A percentile compares a stretch with the other conserved stretches of the same genome.
phyloP scores from a whole-genome alignment of 2,113 vertebrate genomes.

The Chloropsis hardwickii region DNA sequence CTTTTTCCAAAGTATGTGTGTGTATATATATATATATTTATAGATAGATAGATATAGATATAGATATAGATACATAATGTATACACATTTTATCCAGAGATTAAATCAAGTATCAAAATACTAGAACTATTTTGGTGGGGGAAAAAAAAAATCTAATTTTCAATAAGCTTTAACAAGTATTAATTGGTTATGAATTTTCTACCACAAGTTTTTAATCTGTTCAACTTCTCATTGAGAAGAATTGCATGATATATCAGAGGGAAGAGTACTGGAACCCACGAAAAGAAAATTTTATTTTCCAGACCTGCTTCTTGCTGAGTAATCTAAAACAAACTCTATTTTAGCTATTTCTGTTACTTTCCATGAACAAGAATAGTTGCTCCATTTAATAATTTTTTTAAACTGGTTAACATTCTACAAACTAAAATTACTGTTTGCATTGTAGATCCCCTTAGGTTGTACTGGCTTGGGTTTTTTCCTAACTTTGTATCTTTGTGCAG shows the following conservation, averaged over 20 bases:
- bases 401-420: not conserved
- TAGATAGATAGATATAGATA: no score
- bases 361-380: not conserved
- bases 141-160: not conserved
- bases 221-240: not conserved
- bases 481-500: not conserved
- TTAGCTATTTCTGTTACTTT: not conserved
- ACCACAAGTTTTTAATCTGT: not conserved
- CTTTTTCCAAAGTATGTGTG: not conserved
- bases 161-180: not conserved
- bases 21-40: no score
- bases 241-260: not conserved
- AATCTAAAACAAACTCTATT: not conserved
- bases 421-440: not conserved
- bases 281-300: not conserved
- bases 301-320: not conserved
- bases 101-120: not conserved
- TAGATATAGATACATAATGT: not conserved
- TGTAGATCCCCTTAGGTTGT: not conserved
- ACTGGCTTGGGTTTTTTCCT: not conserved
- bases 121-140: not conserved
- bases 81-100: not conserved
- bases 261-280: not conserved
- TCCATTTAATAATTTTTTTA: not conserved
- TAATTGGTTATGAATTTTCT: not conserved